phyloP scores from a whole-genome alignment of 1,140 invertebrate genomes.

The silkworm (Bombyx mori) region DNA sequence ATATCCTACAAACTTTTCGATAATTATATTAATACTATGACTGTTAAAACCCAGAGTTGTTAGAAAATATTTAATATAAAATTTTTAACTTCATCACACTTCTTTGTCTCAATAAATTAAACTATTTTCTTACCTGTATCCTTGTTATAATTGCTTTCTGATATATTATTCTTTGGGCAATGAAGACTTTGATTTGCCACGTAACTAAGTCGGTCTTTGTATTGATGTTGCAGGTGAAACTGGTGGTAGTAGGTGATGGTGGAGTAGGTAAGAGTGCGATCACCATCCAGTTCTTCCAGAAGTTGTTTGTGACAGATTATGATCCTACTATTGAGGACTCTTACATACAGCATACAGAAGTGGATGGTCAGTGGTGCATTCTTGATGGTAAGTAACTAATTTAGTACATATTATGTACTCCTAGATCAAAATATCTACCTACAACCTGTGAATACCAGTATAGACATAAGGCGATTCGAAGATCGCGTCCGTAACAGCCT shows the following conservation, averaged over 20 bases:
- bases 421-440: no score
- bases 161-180: neutral
- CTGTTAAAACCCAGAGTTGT: no score
- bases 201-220: neutral
- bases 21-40: no score
- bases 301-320: conserved; percentile 91
- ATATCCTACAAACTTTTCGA: no score
- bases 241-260: conserved; percentile 93
- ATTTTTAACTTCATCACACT: no score
- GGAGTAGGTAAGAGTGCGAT: conserved; percentile 92
- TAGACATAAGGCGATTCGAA: no score
- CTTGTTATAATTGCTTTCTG: neutral
- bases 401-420: neutral
- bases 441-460: no score
- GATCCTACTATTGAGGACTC: conserved; percentile 94
- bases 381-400: conserved; percentile 82
- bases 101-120: neutral
- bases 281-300: conserved; percentile 92
- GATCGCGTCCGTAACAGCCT: no score
- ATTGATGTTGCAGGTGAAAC: conserved; percentile 76
- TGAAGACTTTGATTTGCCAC: neutral
- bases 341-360: conserved; percentile 92
- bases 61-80: no score
- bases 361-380: conserved; percentile 93
- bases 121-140: neutral